Percentiles rank a stretch among this genome's conserved stretches.
Conservation (phyloP, 2,113 vertebrate genomes). For the Ammodytes marinus region DNA sequence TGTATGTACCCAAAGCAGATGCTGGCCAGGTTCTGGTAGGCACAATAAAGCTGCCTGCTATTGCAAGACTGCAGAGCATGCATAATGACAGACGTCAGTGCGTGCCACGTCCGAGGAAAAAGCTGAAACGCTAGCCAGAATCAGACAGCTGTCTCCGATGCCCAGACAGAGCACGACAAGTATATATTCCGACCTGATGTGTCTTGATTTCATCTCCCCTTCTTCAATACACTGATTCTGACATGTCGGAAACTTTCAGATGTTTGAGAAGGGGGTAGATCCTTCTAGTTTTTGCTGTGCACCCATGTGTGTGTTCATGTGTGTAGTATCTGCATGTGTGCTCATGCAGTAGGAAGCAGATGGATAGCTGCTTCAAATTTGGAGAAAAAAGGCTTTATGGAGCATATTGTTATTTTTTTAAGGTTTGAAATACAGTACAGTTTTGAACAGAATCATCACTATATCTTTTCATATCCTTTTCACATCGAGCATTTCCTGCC, state of each 20-base stretch:
- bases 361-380: slow-evolving; percentile 14
- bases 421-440: not conserved
- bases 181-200: slow-evolving; percentile 29
- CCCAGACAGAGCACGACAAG: not conserved
- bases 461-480: not conserved
- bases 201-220: slow-evolving; percentile 46
- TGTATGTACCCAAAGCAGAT: slow-evolving; percentile 60
- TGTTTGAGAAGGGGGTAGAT: slow-evolving; percentile 11
- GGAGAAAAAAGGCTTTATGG: not conserved
- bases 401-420: not conserved
- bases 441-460: not conserved
- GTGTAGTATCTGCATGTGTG: slow-evolving; percentile 2
- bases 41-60: slow-evolving; percentile 20
- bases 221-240: slow-evolving; percentile 26
- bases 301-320: slow-evolving; percentile 8
- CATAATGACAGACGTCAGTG: slow-evolving; percentile 55
- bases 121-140: slow-evolving; percentile 16
- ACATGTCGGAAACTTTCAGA: slow-evolving; percentile 36
- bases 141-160: slow-evolving; percentile 9
- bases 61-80: slow-evolving; percentile 19
- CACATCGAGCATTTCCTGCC: not conserved
- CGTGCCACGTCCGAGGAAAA: slow-evolving; percentile 48
- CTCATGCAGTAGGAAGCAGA: slow-evolving; percentile 29
- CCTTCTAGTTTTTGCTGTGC: slow-evolving; percentile 8
- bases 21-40: slow-evolving; percentile 52